Evolutionary conservation across 2,797 vertebrate species (phyloP).

Genomic region (Paedocypris micromegethes): DNA sequence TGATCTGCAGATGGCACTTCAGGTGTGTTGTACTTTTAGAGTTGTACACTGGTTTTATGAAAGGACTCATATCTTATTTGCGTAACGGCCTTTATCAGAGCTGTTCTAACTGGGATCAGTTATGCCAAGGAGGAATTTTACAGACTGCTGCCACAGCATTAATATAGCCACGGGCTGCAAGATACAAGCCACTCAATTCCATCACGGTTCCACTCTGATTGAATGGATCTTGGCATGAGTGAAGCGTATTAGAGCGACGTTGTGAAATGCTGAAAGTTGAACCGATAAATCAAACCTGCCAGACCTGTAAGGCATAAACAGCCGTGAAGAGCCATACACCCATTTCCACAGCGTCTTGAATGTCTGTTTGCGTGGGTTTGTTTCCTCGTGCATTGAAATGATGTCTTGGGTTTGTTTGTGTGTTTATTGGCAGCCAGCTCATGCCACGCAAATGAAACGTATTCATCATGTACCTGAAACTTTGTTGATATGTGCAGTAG

Average conservation of each 20-base stretch:
- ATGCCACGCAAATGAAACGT: background rate
- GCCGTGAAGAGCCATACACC: background rate
- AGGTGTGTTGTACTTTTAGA: too few species aligned
- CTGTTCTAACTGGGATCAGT: background rate
- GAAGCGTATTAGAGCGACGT: constrained; percentile 10
- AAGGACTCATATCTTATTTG: too few species aligned
- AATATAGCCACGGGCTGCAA: constrained; percentile 2
- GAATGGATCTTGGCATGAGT: constrained; percentile 18
- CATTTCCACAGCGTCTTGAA: background rate
- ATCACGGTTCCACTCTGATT: background rate
- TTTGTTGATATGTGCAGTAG: constrained; percentile 1
- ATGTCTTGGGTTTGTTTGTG: constrained; percentile 4
- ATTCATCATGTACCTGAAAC: background rate
- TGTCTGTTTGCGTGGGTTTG: constrained; percentile 6
- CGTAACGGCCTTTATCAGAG: background rate
- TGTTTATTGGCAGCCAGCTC: constrained; percentile 4
- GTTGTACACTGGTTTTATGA: too few species aligned
- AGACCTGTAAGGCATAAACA: constrained; percentile 12
- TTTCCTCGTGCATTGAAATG: constrained; percentile 4
- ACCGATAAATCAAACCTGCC: constrained; percentile 24
- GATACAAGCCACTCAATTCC: constrained; percentile 12
- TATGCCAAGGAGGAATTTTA: constrained; percentile 4
- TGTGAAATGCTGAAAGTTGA: constrained; percentile 9
- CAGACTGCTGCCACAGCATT: constrained; percentile 8
- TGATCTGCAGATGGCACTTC: too few species aligned